Evolutionary conservation across 2,888 invertebrate genomes (phyloP), one percentile per base, ranked within the genome.

Genomic region (Sphaerophoria taeniata): DNA sequence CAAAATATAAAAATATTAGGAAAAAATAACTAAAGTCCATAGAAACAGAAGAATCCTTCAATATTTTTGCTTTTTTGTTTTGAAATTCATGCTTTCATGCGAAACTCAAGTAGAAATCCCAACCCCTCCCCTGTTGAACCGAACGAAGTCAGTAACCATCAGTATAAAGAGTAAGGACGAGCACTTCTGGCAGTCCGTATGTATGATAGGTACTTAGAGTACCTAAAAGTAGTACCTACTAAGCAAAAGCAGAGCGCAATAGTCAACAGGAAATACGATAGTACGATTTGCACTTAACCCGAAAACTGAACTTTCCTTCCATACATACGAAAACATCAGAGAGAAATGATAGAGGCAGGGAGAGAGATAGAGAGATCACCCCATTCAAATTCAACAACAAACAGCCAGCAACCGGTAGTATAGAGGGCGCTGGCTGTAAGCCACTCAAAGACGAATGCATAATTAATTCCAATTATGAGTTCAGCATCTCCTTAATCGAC

Each of bases 401-500:
- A 4, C 14, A 31, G 43, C 31, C n/a, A 6, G 12, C 39, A 65
- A 56, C 16, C 45, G 53, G 33, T 33, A 39, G 39, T 39, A 14
- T 16, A 47, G 12, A 69, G 53, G 36, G 51, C 39, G 56, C 77
- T 24, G 24, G 51, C 65, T 61, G 49, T 63, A 45, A 81, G 85
- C 85, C 81, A 81, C 85, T 88, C 83, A 87, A 87, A 86, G 71
- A 77, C 77, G 92, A 91, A 92, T 91, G 91, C 91, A 91, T 91
- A 91, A 91, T 91, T 91, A 91, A 91, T 92, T 92, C 91, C 91
- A 91, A 91, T 91, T 91, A 91, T 91, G 91, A 92, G 90, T 91
- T 91, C 90, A 91, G 90, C 90, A 90, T 90, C 91, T 90, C 89
- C 90, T 90, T 89, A 88, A 90, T 89, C 90, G 89, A 89, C 90